Evolutionary conservation across 2,888 invertebrate genomes (phyloP).

Genomic region (Oscheius sp.): DNA sequence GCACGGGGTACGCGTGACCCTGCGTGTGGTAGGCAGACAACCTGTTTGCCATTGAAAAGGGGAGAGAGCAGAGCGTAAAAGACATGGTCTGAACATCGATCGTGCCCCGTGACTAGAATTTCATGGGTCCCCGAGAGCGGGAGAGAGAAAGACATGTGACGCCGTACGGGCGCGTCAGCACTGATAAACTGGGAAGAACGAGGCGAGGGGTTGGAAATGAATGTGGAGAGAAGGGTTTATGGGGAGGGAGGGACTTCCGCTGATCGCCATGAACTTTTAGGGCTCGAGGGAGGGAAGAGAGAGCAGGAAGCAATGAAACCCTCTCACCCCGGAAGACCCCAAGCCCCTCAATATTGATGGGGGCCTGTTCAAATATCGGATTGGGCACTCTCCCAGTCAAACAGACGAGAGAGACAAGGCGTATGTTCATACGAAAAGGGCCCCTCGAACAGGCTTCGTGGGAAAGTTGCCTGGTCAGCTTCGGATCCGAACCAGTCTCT

Average conservation of each 20-base stretch:
- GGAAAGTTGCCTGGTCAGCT: too few relatives aligned
- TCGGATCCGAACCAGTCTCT: too few relatives aligned
- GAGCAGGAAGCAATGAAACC: too few relatives aligned
- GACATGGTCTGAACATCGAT: constrained; percentile 16
- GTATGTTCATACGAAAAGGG: too few relatives aligned
- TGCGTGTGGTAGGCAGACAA: constrained; percentile 13
- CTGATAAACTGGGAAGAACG: constrained; percentile 24
- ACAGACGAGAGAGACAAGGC: neutral
- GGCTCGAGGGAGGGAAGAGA: neutral
- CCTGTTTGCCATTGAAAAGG: constrained; percentile 16
- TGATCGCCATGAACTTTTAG: neutral
- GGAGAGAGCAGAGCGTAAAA: neutral
- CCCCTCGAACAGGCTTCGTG: too few relatives aligned
- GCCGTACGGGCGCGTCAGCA: constrained; percentile 31
- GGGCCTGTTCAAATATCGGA: constrained; percentile 1
- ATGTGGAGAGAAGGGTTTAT: neutral
- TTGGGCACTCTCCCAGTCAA: neutral
- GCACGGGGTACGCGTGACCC: constrained; percentile 31
- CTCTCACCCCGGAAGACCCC: too few relatives aligned
- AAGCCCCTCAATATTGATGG: too few relatives aligned
- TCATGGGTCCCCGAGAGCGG: constrained; percentile 16
- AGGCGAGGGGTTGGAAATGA: neutral
- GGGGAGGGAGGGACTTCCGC: neutral
- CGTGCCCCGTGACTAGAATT: constrained; percentile 20
- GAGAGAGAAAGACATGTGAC: constrained; percentile 21